Evolutionary conservation across 2,888 invertebrate species (phyloP), one percentile per base, ranked within the genome.

Genomic region (Megamerina dolium): DNA sequence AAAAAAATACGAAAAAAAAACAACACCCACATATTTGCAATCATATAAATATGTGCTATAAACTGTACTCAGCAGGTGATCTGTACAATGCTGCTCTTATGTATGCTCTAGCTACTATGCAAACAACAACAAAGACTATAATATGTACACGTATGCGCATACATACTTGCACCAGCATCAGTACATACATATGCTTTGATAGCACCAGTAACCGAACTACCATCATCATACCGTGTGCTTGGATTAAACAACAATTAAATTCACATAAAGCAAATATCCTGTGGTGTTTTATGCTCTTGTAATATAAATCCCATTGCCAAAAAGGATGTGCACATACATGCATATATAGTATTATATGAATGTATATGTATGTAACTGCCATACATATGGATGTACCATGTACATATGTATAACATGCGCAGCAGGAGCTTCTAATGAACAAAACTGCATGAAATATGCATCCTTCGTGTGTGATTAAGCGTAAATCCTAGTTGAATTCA

Each of bases 241-340:
- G 55, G 56, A 55, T 60, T 60, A 60, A 61, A 60, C 54, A 59
- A 61, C 60, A 62, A 62, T 61, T 62, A 62, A 62, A 60, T 60
- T 59, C 61, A 52, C 58, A 62, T 61, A 59, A 61, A 63, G 59
- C 53, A 57, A n/a, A 60, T 60, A 61, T 61, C 61, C 58, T 63
- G 57, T 56, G 57, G 63, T 56, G 56, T 49, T 53, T 51, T 55
- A 27, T 32, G 19, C 5, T 42, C 33, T 38, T 41, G 32, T 31
- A 37, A 23, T 14, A 37, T 29, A 41, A 43, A 46, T 43, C 30
- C 38, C 12, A 29, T 26, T 18, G 5, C 16, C 17, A 40, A 34
- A 36, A 31, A 26, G 21, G 13, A 21, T 35, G n/a, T 19, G 21
- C 3, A 18, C 10, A 33, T 18, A 33, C 33, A 33, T 17, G 17